A percentile compares a stretch with the other conserved stretches of the same genome.
Evolutionary conservation across 2,888 invertebrate genomes (phyloP).

Genomic region (Tachina grossa): DNA sequence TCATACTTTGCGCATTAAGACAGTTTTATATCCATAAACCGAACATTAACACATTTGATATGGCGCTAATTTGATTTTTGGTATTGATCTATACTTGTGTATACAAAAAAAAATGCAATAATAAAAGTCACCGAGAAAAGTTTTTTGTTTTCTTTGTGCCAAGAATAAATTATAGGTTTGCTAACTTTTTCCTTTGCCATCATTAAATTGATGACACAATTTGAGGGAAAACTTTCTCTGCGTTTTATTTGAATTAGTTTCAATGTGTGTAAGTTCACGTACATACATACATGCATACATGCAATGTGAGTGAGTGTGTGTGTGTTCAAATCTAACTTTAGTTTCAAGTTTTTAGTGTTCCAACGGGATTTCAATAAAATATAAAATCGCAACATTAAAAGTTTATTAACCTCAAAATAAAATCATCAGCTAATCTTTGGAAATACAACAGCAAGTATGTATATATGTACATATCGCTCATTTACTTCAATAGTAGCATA

Average conservation of each 20-base stretch:
- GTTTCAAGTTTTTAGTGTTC: slow-evolving; percentile 41
- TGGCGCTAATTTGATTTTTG: slow-evolving; percentile 68
- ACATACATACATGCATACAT: neutral
- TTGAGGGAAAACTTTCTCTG: slow-evolving; percentile 41
- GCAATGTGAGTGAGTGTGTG: neutral
- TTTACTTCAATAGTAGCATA: too few relatives aligned
- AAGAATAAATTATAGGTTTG: slow-evolving; percentile 56
- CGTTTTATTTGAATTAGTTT: neutral
- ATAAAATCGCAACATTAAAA: slow-evolving; percentile 53
- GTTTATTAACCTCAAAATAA: slow-evolving; percentile 51
- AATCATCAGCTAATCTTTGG: slow-evolving; percentile 15
- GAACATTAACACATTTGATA: slow-evolving; percentile 41
- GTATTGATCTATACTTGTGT: slow-evolving; percentile 37
- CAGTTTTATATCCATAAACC: slow-evolving; percentile 17
- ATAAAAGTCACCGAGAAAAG: neutral
- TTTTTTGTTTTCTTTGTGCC: slow-evolving; percentile 9
- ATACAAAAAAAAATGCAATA: neutral
- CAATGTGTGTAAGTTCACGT: neutral
- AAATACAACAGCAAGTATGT: neutral
- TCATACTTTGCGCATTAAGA: slow-evolving; percentile 26
- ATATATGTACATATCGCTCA: too few relatives aligned
- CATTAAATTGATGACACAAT: slow-evolving; percentile 62
- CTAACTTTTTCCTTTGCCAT: slow-evolving; percentile 51
- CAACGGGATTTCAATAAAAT: slow-evolving; percentile 43
- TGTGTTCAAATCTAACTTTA: slow-evolving; percentile 2